phyloP scores from a whole-genome alignment of 2,888 invertebrate genomes.

The Pristionchus fissidentatus region DNA sequence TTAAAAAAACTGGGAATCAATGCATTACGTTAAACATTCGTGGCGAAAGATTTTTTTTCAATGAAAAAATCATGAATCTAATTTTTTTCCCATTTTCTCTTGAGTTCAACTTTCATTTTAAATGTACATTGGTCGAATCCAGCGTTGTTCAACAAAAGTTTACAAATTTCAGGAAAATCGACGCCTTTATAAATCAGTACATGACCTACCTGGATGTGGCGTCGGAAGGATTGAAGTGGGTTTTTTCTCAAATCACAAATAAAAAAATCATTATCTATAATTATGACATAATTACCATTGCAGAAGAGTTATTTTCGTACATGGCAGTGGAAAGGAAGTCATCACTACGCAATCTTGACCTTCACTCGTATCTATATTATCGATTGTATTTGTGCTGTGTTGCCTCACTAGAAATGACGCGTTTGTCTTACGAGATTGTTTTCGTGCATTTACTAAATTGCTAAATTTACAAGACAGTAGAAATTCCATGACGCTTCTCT shows the following conservation, averaged over 20 bases:
- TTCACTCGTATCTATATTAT: neutral
- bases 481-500: too few relatives aligned
- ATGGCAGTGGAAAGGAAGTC: conserved; percentile 97
- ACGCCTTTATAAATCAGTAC: conserved; percentile 61
- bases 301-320: conserved; percentile 78
- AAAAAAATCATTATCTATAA: neutral
- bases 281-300: neutral
- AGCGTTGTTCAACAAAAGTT: too few relatives aligned
- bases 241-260: neutral
- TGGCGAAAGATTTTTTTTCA: too few relatives aligned
- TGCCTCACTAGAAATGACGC: conserved; percentile 1
- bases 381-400: neutral
- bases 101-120: too few relatives aligned
- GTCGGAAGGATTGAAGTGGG: conserved; percentile 90
- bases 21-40: too few relatives aligned
- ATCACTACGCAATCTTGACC: conserved; percentile 96
- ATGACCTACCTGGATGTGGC: conserved; percentile 94
- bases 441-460: too few relatives aligned
- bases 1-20: neutral
- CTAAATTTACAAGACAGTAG: too few relatives aligned
- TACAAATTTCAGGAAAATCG: conserved; percentile 52
- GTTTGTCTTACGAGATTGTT: conserved; percentile 25
- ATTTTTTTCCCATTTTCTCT: too few relatives aligned
- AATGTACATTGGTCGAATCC: too few relatives aligned
- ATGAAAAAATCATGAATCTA: too few relatives aligned